Base-by-base conservation (phyloP, 2,797 vertebrate genomes). In the Sebastes minor region DNA sequence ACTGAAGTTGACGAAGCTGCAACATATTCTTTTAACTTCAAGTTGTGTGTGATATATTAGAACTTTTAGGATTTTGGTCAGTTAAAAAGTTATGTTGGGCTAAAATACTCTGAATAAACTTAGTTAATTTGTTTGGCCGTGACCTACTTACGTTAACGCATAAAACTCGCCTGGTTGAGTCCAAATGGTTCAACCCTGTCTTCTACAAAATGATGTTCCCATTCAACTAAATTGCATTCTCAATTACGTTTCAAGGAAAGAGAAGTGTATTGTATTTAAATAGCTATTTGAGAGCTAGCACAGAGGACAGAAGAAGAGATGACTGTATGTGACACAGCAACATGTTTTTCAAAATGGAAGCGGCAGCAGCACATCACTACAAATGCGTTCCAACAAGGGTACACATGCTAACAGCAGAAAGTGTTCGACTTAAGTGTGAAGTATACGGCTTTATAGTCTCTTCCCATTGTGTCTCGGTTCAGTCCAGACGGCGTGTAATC, bases 401-500 rank as follows among this genome's bases (percentile, higher is more conserved):
- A 16, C 53, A 28, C n/a, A 52, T 2, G 71, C 66, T 25, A 53
- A 82, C 59, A 69, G 4, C 70, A 78, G 46, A 57, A 81, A 81
- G 57, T 12, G 68, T 74, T 64, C n/a, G 14, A 78, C 67, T 80
- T 33, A 38, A 63, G 82, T 68, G 60, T 70, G 65, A 80, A 71
- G 71, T 77, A 30, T 22, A 27, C n/a, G 71, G 88, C 86, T 84
- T 78, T 81, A 83, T 60, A 84, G 84, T 81, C 77, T 86, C 57
- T 59, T 32, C 56, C 81, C 77, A 52, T 90, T 92, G 89, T 90
- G 71, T 68, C 32, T 59, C 10, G 20, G 71, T 84, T 73, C 49
- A 32, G 85, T 85, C 88, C 88, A 90, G 90, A 91, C 88, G 9
- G 85, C 77, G 82, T 91, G 88, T 92, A 94, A 94, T 94, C 92